Evolutionary conservation across 2,888 invertebrate species (phyloP).

Genomic region (Glaucopsyche alexis): DNA sequence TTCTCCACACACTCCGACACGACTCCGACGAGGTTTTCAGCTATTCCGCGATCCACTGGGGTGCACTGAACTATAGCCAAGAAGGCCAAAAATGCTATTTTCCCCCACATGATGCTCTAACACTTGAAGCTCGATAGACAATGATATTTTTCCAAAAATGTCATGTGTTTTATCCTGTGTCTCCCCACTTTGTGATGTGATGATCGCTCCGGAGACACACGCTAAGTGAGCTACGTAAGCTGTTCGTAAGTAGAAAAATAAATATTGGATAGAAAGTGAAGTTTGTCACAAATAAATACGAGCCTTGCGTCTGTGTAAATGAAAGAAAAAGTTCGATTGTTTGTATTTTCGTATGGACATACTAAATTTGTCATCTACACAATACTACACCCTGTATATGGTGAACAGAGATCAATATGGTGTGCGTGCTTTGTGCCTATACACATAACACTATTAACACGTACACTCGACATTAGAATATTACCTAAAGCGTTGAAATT

Average conservation of each 20-base stretch:
- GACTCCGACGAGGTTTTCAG: constrained; percentile 69
- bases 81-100: constrained; percentile 59
- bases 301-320: constrained; percentile 63
- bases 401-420: constrained; percentile 47
- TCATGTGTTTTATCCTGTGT: constrained; percentile 74
- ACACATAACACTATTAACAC: constrained; percentile 30
- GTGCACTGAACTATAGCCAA: constrained; percentile 63
- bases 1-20: constrained; percentile 80
- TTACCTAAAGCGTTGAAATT: not conserved
- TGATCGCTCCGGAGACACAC: constrained; percentile 60
- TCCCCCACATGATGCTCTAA: constrained; percentile 61
- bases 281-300: constrained; percentile 66
- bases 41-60: constrained; percentile 65
- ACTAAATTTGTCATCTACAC: constrained; percentile 35
- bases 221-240: constrained; percentile 62
- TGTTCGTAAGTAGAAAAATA: constrained; percentile 73
- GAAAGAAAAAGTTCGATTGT: constrained; percentile 78
- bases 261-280: constrained; percentile 78
- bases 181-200: constrained; percentile 67
- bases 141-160: constrained; percentile 73
- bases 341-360: constrained; percentile 65
- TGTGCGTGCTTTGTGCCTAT: constrained; percentile 29
- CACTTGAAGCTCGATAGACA: constrained; percentile 65
- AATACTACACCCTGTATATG: constrained; percentile 32
- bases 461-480: constrained; percentile 19